A percentile compares a stretch with the other conserved stretches of the same genome.
These are phyloP conservation scores for Elaphurus davidianus DNA, from an alignment of 2,113 vertebrate genomes.

Conservation along the genomic window DNA sequence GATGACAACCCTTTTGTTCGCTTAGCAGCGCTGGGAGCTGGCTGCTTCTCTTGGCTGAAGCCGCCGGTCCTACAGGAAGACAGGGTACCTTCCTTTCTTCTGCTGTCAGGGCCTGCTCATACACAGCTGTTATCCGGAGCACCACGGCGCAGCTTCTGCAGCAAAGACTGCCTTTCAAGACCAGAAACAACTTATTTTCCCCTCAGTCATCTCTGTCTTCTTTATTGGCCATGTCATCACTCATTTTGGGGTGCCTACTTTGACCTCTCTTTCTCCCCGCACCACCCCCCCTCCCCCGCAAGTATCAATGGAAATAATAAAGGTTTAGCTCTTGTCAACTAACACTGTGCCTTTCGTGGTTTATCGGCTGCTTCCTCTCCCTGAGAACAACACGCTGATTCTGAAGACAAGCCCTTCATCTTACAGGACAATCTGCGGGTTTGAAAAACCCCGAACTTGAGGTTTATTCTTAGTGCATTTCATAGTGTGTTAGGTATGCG, in stretches of 20 bases:
- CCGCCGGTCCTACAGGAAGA: neutral
- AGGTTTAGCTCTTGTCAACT: neutral
- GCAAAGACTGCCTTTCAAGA: neutral
- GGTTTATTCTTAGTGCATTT: neutral
- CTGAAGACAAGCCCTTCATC: neutral
- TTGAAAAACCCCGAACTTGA: neutral
- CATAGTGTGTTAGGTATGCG: neutral
- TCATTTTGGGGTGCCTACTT: neutral
- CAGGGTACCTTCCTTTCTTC: neutral
- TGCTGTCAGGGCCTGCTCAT: neutral
- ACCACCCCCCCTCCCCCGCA: rapidly evolving
- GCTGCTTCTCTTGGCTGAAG: neutral
- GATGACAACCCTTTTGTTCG: neutral
- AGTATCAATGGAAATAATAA: neutral
- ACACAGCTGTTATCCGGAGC: neutral
- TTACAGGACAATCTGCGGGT: neutral
- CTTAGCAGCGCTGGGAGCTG: neutral
- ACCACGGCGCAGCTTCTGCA: rapidly evolving
- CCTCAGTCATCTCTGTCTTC: neutral
- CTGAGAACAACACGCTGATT: neutral
- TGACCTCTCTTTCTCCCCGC: neutral
- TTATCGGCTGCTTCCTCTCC: neutral
- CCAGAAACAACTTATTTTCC: neutral
- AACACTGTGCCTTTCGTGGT: neutral
- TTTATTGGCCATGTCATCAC: neutral